Conservation (phyloP, 1,140 invertebrate species). For the Diuraphis noxia region DNA sequence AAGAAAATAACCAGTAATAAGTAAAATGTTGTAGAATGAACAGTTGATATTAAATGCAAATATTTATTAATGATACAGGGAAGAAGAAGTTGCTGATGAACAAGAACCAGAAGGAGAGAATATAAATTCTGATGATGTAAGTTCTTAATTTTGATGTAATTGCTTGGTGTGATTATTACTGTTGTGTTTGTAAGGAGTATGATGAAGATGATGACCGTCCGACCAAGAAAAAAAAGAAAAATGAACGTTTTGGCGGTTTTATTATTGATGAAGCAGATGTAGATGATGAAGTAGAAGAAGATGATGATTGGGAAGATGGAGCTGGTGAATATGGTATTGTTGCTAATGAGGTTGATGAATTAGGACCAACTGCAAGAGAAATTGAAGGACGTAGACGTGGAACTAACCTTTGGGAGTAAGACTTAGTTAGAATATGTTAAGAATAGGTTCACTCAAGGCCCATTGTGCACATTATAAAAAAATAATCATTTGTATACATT, state of each 20-base stretch:
- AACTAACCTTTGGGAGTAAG: conserved; percentile 87
- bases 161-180: neutral
- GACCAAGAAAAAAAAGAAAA: conserved; percentile 75
- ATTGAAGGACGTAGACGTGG: conserved; percentile 86
- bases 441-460: neutral
- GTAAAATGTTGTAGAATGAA: no score
- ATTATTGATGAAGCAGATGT: conserved; percentile 97
- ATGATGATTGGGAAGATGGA: conserved; percentile 94
- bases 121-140: conserved; percentile 70
- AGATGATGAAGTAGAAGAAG: conserved; percentile 87
- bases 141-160: neutral
- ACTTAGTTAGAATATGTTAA: neutral
- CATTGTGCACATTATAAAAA: neutral
- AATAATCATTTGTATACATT: neutral
- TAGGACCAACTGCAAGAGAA: conserved; percentile 89
- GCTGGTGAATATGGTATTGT: conserved; percentile 85
- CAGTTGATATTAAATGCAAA: neutral
- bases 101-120: conserved; percentile 74
- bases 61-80: neutral
- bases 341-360: conserved; percentile 83
- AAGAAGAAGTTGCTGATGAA: conserved; percentile 63
- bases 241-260: conserved; percentile 79
- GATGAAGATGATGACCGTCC: conserved; percentile 71
- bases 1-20: conserved; percentile 45
- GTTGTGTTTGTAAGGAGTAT: conserved; percentile 59